Conservation (phyloP, 1,140 invertebrate species). For the Orussus abietinus region DNA sequence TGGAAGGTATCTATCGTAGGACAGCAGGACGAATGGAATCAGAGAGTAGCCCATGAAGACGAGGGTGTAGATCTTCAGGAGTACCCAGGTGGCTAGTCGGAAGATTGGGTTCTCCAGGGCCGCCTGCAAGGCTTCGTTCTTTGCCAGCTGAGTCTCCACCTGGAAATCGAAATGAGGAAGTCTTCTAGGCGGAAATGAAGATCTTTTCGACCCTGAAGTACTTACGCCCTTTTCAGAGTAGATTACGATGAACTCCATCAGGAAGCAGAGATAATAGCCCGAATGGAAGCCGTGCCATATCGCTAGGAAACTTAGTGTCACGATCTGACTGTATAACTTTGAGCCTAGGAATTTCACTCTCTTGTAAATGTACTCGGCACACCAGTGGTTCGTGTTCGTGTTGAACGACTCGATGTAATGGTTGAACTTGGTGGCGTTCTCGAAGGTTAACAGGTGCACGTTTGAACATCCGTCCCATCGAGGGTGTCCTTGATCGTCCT, state of each 20-base stretch:
- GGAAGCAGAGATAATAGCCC: conserved; percentile 89
- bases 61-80: conserved; percentile 73
- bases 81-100: conserved; percentile 49
- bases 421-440: conserved; percentile 74
- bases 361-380: conserved; percentile 89
- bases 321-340: conserved; percentile 75
- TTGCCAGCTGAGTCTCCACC: conserved; percentile 35
- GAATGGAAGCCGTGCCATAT: conserved; percentile 90
- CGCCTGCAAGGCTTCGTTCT: conserved; percentile 25
- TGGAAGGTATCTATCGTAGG: conserved; percentile 61
- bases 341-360: conserved; percentile 85
- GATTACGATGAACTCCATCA: conserved; percentile 87
- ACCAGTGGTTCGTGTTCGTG: conserved; percentile 91
- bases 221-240: conserved; percentile 83
- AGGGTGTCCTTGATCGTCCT: conserved; percentile 56
- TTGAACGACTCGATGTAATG: conserved; percentile 88
- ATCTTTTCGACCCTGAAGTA: conserved; percentile 16
- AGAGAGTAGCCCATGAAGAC: conserved; percentile 85
- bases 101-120: conserved; percentile 29
- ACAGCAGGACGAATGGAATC: conserved; percentile 74
- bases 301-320: conserved; percentile 81
- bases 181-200: conserved; percentile 1
- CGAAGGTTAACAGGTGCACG: conserved; percentile 72
- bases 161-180: conserved; percentile 29
- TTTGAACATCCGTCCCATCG: conserved; percentile 86